A percentile compares a stretch with the other conserved stretches of the same genome.
phyloP scores from a whole-genome alignment of 2,113 vertebrate species.

The Edolisoma coerulescens region DNA sequence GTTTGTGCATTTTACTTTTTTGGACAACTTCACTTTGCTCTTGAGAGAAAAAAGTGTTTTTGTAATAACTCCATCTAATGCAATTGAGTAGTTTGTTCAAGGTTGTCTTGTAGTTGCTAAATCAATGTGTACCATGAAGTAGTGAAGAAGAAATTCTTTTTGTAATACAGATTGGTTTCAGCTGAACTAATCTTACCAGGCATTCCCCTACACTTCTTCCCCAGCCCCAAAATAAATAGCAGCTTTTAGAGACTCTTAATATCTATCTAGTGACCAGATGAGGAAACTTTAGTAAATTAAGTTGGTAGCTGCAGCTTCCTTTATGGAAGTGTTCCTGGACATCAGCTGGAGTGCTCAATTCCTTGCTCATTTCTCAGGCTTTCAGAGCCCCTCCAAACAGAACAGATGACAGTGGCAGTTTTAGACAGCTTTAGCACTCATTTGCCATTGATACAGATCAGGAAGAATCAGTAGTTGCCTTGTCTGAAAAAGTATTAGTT shows the following conservation, averaged over 20 bases:
- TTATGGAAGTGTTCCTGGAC: neutral
- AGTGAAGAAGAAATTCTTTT: neutral
- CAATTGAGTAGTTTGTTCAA: neutral
- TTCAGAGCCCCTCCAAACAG: neutral
- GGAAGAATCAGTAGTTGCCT: neutral
- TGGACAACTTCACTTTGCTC: neutral
- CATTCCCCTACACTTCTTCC: neutral
- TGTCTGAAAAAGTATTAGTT: neutral
- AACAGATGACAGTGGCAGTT: neutral
- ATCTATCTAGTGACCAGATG: neutral
- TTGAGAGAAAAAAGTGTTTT: neutral
- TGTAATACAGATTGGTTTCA: neutral
- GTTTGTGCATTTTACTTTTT: neutral
- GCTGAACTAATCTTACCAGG: neutral
- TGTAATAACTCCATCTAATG: slow-evolving; percentile 10
- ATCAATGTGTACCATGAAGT: neutral
- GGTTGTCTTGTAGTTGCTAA: neutral
- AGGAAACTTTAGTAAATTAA: neutral
- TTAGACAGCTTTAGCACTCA: neutral
- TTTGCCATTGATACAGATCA: neutral
- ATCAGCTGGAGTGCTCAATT: neutral
- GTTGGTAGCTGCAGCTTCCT: neutral
- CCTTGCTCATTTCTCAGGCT: neutral
- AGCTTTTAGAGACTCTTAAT: neutral
- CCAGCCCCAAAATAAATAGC: neutral